Base-by-base conservation (phyloP, 2,797 vertebrate species). In the Chelon auratus region DNA sequence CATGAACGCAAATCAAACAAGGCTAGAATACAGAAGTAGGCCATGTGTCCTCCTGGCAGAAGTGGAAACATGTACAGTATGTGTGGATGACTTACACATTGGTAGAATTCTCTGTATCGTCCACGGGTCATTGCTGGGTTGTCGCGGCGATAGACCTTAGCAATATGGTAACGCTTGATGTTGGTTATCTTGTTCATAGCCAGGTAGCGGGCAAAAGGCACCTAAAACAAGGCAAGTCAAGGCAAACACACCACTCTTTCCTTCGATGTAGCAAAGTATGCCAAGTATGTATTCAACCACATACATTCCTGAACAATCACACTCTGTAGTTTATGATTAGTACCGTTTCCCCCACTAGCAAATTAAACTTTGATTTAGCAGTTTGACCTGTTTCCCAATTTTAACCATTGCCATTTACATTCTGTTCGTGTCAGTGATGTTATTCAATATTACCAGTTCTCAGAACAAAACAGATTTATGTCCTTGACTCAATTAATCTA, bases 121-220 rank as follows among this genome's bases (percentile, higher is more conserved):
- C 97, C 97, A 0, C 95, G 90, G 20, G 95, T 97, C 75, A 92
- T 97, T 73, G 97, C 97, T 0, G 97, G 97, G 88, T 97, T 99
- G 90, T 98, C 97, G 45, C 97, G 93, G 36, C 97, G 95, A 89
- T 99, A 99, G 1, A 99, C 97, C 90, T 99, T 99, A 14, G 97
- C 97, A 0, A 99, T 89, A 60, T 99, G 97, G 86, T 98, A 99
- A 36, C 97, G 96, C 71, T 99, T 99, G 72, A 98, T 97, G 87
- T 96, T 97, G 71, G 92, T 95, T 75, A 99, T 93, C 87, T 98
- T 99, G 92, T 98, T 98, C 97, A 98, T 98, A 0, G 97, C 97
- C 78, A 99, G 87, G 80, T 97, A 98, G 52, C 97, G 96, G 51
- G 97, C 97, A 43, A 99, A 98, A 10, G 97, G 97, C 55, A 99